These are phyloP conservation scores for Climacteris rufus DNA, from an alignment of 2,113 vertebrate species.

Conservation along the genomic window DNA sequence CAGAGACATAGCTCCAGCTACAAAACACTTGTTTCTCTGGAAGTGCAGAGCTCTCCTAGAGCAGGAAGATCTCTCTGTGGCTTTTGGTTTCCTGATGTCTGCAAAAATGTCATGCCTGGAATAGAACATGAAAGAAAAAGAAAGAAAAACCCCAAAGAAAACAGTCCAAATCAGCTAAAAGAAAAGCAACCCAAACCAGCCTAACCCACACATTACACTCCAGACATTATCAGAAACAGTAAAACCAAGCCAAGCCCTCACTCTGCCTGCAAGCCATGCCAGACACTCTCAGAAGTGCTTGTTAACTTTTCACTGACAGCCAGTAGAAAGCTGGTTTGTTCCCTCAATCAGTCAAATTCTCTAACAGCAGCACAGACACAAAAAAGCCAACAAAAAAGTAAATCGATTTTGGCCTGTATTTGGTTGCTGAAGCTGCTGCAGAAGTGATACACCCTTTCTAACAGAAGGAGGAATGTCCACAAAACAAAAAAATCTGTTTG, in stretches of 20 bases:
- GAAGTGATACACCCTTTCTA: neutral
- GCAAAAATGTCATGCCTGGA: neutral
- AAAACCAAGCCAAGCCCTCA: neutral
- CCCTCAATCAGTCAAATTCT: neutral
- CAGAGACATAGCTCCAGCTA: neutral
- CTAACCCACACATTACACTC: neutral
- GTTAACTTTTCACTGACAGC: neutral
- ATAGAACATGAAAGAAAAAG: neutral
- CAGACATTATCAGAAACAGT: neutral
- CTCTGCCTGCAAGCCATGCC: neutral
- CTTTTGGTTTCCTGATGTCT: neutral
- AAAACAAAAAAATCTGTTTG: neutral
- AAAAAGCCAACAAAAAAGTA: neutral
- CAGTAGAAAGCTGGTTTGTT: neutral
- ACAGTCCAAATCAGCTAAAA: neutral
- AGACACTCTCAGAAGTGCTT: neutral
- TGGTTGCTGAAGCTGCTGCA: neutral
- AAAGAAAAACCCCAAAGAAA: neutral
- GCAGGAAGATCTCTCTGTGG: neutral
- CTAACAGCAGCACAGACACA: neutral
- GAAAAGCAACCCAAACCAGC: neutral
- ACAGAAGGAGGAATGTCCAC: neutral
- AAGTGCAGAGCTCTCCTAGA: neutral
- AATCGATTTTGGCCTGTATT: neutral
- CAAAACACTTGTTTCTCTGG: neutral